Conservation (phyloP, 2,888 invertebrate species). For the Lasioglossum villosulum region DNA sequence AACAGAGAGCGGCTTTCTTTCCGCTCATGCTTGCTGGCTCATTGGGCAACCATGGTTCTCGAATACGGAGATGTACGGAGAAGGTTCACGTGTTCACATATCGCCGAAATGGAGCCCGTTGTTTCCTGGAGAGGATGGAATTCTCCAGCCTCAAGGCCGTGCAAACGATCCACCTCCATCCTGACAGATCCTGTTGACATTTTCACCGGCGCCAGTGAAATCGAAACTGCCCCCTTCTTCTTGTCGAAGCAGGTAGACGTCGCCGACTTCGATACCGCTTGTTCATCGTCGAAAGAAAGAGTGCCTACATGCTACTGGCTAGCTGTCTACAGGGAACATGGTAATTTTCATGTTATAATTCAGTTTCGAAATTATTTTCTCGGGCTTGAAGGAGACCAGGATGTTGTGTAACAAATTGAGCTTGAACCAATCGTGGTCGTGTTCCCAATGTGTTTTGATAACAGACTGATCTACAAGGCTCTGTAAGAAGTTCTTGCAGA, state of each 20-base stretch:
- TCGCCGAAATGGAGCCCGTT: conserved; percentile 27
- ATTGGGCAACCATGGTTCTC: conserved; percentile 75
- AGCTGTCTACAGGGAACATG: neutral
- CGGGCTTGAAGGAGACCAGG: too few relatives aligned
- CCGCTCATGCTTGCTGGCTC: conserved; percentile 78
- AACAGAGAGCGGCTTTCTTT: conserved; percentile 82
- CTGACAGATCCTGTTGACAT: conserved; percentile 17
- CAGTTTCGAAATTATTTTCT: neutral
- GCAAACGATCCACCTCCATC: conserved; percentile 27
- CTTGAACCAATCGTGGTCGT: neutral
- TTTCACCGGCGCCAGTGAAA: conserved; percentile 28
- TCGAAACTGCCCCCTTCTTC: neutral
- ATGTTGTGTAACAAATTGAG: too few relatives aligned
- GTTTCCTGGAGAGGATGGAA: conserved; percentile 7
- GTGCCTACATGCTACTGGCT: too few relatives aligned
- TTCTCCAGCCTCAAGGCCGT: conserved; percentile 45
- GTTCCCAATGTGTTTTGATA: neutral
- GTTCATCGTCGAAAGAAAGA: neutral
- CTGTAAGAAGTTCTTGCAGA: too few relatives aligned
- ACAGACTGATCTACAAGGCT: neutral
- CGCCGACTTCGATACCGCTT: neutral
- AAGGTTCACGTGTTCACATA: conserved; percentile 12
- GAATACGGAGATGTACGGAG: neutral
- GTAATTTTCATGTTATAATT: neutral
- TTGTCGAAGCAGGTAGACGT: neutral